Base-by-base conservation (phyloP, 2,888 invertebrate species). In the Flexamia atlantica region DNA sequence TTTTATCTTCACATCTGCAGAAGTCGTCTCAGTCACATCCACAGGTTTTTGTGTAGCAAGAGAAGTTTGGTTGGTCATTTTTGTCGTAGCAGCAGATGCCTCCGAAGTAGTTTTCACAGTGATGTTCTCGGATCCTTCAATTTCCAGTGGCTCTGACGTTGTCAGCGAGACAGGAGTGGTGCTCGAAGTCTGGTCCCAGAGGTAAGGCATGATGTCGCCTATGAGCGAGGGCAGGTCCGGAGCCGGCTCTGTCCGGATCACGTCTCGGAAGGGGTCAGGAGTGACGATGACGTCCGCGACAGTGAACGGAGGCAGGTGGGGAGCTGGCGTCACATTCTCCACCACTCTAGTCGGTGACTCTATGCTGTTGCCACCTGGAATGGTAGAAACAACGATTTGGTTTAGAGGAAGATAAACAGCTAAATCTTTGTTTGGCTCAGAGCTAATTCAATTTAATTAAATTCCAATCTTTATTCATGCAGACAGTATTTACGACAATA, bases 341-440 rank as follows among this genome's bases (percentile, higher is more conserved):
- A 91, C 86, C 4, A 91, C 90, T 76, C 90, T 89, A 1, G 91
- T 90, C 12, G 91, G 91, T 7, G 90, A 90, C 85, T 91, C 91
- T 25, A 89, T 88, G 14, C 90, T 89, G 83, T 90, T 57, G 20
- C 60, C 42, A 36, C 42, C 57, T 83, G 60, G 25, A 60, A 60
- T 23, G 2, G 3, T 40, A 9, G 12, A 40, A 9, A 40, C 5
- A 40, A 40, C 40, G 7, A 40, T 40, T 5, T 40, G n/a, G n/a
- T n/a, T n/a, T n/a, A n/a, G n/a, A n/a, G n/a, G n/a, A n/a, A n/a
- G n/a, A n/a, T n/a, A n/a, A n/a, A n/a, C n/a, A n/a, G n/a, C n/a
- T n/a, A n/a, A n/a, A n/a, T n/a, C n/a, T n/a, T n/a, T n/a, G n/a
- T n/a, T n/a, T n/a, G n/a, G n/a, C n/a, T n/a, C n/a, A n/a, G n/a